Evolutionary conservation across 2,797 vertebrate species (phyloP).

Genomic region (Etheostoma nigrum): DNA sequence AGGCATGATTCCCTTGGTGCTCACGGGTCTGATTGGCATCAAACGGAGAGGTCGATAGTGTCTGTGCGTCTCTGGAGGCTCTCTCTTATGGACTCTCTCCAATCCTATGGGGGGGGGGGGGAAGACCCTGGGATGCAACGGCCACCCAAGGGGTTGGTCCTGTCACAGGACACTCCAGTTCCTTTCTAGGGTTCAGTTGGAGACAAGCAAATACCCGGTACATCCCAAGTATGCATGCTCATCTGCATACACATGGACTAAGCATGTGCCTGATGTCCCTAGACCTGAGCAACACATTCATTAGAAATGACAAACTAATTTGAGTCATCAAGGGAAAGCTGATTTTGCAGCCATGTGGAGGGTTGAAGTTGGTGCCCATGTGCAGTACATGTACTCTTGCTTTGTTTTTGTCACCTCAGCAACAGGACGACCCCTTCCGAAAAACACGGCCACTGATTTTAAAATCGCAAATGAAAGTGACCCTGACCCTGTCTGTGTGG

Average conservation of each 20-base stretch:
- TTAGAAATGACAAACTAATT: neutral
- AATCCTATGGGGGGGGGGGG: constrained; percentile 37
- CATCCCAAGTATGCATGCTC: constrained; percentile 50
- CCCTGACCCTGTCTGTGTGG: constrained; percentile 15
- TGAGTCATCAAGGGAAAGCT: neutral
- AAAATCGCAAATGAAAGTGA: constrained; percentile 11
- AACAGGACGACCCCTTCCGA: constrained; percentile 19
- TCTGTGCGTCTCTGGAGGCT: constrained; percentile 10
- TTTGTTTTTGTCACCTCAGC: constrained; percentile 37
- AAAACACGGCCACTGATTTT: neutral
- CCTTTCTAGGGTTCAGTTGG: constrained; percentile 61
- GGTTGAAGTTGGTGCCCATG: neutral
- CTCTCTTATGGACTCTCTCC: constrained; percentile 79
- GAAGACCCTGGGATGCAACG: constrained; percentile 30
- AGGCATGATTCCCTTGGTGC: constrained; percentile 73
- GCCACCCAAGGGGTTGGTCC: constrained; percentile 45
- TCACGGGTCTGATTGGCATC: constrained; percentile 40
- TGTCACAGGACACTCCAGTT: constrained; percentile 72
- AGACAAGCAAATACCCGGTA: constrained; percentile 49
- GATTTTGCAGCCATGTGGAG: neutral
- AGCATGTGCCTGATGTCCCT: constrained; percentile 25
- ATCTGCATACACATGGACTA: constrained; percentile 52
- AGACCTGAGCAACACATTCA: constrained; percentile 1
- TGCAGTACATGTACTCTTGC: neutral
- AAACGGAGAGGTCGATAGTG: constrained; percentile 28